Evolutionary conservation across 2,888 invertebrate genomes (phyloP), one percentile per base, ranked within the genome.

Genomic region (Hypolimnas misippus): DNA sequence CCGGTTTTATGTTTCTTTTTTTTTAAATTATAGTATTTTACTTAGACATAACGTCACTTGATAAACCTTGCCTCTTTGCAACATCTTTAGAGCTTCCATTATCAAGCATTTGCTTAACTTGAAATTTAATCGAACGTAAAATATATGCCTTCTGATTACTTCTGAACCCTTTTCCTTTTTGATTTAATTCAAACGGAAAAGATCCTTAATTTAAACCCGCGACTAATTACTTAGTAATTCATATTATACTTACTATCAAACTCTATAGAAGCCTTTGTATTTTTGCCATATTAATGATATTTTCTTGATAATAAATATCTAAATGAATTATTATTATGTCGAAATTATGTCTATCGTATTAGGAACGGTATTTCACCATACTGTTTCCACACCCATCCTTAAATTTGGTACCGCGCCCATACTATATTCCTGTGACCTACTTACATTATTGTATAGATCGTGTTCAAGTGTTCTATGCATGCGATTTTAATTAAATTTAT

Each of bases 351-450:
- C 54, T 66, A 67, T 62, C 61, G 57, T 64, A 56, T 14, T 68
- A 59, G 58, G 46, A 58, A 70, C 71, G 71, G 76, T n/a, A n/a
- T 38, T 38, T 12, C 35, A 38, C 25, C 25, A 25, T 76, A 73
- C 69, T 70, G n/a, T n/a, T n/a, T 72, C 60, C 53, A 60, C 66
- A 56, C 71, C 70, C 69, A 70, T 66, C 71, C 79, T 77, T 70
- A 65, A 62, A 68, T 72, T 75, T 42, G 51, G 29, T 31, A 44
- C 42, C 68, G 57, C 62, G 17, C 64, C 67, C 59, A 57, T 73
- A 65, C 68, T 57, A 46, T 61, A 42, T 81, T 60, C 85, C 82
- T 71, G 78, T 87, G 87, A 87, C 88, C 89, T 79, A 88, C 78
- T 85, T 87, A 75, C 64, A 59, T 67, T 68, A 68, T 62, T 61